phyloP scores from a whole-genome alignment of 2,113 vertebrate species.

The Dipodomys stephensi region DNA sequence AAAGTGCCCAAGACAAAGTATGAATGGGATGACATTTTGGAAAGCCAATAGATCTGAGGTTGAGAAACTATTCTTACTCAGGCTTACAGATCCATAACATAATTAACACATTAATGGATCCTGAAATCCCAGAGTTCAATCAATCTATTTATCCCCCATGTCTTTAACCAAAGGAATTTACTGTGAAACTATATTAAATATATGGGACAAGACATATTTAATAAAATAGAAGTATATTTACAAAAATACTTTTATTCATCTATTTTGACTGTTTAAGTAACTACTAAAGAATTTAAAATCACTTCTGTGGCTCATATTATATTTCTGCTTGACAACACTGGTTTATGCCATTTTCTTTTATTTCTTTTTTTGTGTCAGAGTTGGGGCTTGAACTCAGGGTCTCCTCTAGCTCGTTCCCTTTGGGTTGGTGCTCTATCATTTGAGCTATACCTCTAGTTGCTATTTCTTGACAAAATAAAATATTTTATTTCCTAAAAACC shows the following conservation, averaged over 20 bases:
- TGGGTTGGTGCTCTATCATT: no score
- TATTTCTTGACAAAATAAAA: background rate
- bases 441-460: no score
- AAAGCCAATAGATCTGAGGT: background rate
- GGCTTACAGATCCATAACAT: background rate
- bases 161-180: background rate
- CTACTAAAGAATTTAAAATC: conserved; percentile 57
- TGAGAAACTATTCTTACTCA: background rate
- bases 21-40: background rate
- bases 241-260: conserved; percentile 29
- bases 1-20: background rate
- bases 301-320: background rate
- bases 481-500: background rate
- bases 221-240: background rate
- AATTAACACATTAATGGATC: background rate
- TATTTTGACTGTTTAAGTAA: conserved; percentile 45
- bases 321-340: conserved; percentile 5
- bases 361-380: no score
- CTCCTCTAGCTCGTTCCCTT: no score
- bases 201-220: background rate
- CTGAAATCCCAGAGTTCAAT: background rate
- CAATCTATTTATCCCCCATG: background rate
- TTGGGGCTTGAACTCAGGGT: no score
- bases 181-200: background rate
- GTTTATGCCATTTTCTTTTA: background rate